Percentiles rank a stretch among this genome's conserved stretches.
phyloP scores from a whole-genome alignment of 2,113 vertebrate genomes.

The Rhinolophus ferrumequinum region DNA sequence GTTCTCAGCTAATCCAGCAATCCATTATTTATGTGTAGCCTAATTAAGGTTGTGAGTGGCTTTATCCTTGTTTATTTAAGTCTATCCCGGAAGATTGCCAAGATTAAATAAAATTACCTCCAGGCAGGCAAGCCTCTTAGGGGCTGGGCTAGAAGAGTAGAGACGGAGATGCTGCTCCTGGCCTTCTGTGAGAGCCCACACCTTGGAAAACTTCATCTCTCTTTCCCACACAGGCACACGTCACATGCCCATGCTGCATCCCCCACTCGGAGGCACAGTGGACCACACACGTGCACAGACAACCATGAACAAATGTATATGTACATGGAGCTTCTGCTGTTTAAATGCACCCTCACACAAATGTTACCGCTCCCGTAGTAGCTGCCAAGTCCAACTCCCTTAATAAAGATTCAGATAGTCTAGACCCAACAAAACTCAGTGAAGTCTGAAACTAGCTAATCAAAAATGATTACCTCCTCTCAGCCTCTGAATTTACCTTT shows the following conservation, averaged over 20 bases:
- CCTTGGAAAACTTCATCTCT: neutral
- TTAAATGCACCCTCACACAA: neutral
- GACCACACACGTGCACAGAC: neutral
- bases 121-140: conserved; percentile 68
- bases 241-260: rapidly evolving
- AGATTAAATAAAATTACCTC: conserved; percentile 77
- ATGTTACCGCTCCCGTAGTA: neutral
- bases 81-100: conserved; percentile 79
- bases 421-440: conserved; percentile 76
- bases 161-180: neutral
- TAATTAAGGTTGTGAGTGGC: conserved; percentile 86
- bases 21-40: conserved; percentile 84
- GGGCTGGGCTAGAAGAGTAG: neutral
- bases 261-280: neutral
- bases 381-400: conserved; percentile 70
- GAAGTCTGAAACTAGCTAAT: conserved; percentile 81
- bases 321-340: rapidly evolving
- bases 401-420: conserved; percentile 80
- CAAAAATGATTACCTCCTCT: conserved; percentile 73
- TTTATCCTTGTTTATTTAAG: conserved; percentile 87
- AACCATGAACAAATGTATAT: neutral
- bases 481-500: conserved; percentile 74
- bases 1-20: conserved; percentile 80
- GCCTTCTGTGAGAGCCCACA: neutral
- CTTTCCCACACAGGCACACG: too few relatives aligned